Evolutionary conservation across 2,888 invertebrate species (phyloP), one percentile per base, ranked within the genome.

Genomic region (Acronicta aceris): DNA sequence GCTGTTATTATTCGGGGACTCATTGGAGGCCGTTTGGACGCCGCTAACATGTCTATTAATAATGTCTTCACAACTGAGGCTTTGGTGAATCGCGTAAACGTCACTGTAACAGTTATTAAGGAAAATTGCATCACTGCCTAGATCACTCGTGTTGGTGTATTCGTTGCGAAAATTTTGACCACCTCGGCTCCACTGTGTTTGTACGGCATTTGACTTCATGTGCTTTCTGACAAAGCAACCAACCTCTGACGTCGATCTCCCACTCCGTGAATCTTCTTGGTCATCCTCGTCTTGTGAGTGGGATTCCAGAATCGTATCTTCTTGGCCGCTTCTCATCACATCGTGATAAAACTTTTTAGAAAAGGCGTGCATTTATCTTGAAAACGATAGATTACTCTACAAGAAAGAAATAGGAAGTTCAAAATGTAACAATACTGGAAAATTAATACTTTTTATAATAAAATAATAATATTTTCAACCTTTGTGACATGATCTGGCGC

Each of bases 141-240:
- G 13, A 1, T 58, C 41, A 10, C 48, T 43, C 0, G 73, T 73
- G 5, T n/a, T 21, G 10, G 74, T 73, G 8, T 1, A 63, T 43
- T 70, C 36, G 30, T 73, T 61, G n/a, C 66, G 62, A 42, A 73
- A 73, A 42, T 73, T 74, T n/a, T 56, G 60, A 16, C 21, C 16
- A 8, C 27, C 54, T 0, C 58, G 52, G 27, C n/a, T 36, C 17
- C 12, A 42, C 5, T 38, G 16, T 10, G 76, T 73, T 57, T 75
- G 75, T 7, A 41, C 41, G 7, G 51, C 47, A 5, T 51, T 46
- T 0, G 70, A 62, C 16, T 65, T 76, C 9, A 21, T 47, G 25
- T 64, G 73, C 7, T 46, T 25, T 12, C 73, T 58, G 8, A 25
- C 30, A 16, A 42, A 61, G 33, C 76, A 76, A 4, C 50, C 73